Percentiles rank a stretch among this genome's conserved stretches.
These are phyloP conservation scores for Drosophila bifasciata DNA, from an alignment of 1,140 invertebrate genomes.

Conservation along the genomic window DNA sequence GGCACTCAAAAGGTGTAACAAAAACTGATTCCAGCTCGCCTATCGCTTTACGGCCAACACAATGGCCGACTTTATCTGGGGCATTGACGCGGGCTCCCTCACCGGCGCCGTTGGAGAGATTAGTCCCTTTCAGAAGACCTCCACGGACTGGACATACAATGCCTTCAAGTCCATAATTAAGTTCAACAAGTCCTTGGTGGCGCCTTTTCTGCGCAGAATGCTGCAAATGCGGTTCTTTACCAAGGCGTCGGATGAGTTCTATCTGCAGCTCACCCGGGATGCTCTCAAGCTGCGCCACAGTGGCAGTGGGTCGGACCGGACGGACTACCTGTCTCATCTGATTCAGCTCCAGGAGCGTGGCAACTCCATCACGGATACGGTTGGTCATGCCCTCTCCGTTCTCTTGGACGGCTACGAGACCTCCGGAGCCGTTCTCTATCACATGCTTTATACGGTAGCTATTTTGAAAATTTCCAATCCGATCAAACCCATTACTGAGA, in stretches of 20 bases:
- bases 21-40: slow-evolving; percentile 38
- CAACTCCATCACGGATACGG: slow-evolving; percentile 86
- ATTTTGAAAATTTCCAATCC: slow-evolving; percentile 10
- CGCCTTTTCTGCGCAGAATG: slow-evolving; percentile 46
- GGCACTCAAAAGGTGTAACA: not conserved
- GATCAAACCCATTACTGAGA: not conserved
- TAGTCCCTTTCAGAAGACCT: slow-evolving; percentile 52
- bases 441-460: slow-evolving; percentile 66
- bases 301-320: slow-evolving; percentile 44
- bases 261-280: slow-evolving; percentile 62
- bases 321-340: slow-evolving; percentile 79
- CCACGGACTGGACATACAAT: slow-evolving; percentile 30
- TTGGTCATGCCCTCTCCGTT: slow-evolving; percentile 85
- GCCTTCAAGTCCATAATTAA: slow-evolving; percentile 40
- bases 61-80: slow-evolving; percentile 84
- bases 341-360: slow-evolving; percentile 79
- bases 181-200: slow-evolving; percentile 52
- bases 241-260: slow-evolving; percentile 60
- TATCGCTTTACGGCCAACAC: slow-evolving; percentile 84
- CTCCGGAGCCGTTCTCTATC: slow-evolving; percentile 57
- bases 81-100: slow-evolving; percentile 76
- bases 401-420: slow-evolving; percentile 87
- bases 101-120: slow-evolving; percentile 48
- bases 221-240: slow-evolving; percentile 50
- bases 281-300: slow-evolving; percentile 67